These are phyloP conservation scores for Orchestia grillus DNA, from an alignment of 1,140 invertebrate genomes.

Conservation along the genomic window DNA sequence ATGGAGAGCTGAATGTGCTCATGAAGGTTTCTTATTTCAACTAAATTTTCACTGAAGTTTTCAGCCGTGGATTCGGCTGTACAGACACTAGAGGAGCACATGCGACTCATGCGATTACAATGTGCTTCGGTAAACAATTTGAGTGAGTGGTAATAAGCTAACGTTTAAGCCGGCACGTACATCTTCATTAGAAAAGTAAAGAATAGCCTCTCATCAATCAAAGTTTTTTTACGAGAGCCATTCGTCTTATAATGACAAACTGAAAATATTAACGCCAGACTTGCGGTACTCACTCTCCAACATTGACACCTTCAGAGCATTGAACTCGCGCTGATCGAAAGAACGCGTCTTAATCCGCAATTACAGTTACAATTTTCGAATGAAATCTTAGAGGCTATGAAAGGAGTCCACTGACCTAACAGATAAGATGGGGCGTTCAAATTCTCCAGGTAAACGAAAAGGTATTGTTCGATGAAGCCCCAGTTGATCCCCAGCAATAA, in stretches of 20 bases:
- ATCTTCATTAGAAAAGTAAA: too few relatives aligned
- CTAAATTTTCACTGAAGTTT: neutral
- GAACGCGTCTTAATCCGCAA: neutral
- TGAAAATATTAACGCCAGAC: neutral
- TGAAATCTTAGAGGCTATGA: neutral
- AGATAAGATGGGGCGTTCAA: slow-evolving; percentile 76
- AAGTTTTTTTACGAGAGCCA: too few relatives aligned
- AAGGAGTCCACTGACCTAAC: slow-evolving; percentile 75
- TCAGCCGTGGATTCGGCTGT: neutral
- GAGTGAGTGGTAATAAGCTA: neutral
- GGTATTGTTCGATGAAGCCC: slow-evolving; percentile 87
- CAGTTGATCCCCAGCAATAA: slow-evolving; percentile 84
- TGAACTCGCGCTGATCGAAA: too few relatives aligned
- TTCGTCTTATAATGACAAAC: neutral
- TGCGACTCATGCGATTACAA: neutral
- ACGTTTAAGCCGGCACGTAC: neutral
- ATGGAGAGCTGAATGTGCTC: too few relatives aligned
- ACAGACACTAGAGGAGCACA: neutral
- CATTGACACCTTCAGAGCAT: neutral
- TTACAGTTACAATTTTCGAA: neutral
- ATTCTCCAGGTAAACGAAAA: slow-evolving; percentile 81
- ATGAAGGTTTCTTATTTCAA: neutral
- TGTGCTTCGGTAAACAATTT: neutral
- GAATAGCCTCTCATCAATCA: too few relatives aligned
- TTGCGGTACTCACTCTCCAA: too few relatives aligned